phyloP scores from a whole-genome alignment of 2,888 invertebrate genomes.

The Eristalis arbustorum region DNA sequence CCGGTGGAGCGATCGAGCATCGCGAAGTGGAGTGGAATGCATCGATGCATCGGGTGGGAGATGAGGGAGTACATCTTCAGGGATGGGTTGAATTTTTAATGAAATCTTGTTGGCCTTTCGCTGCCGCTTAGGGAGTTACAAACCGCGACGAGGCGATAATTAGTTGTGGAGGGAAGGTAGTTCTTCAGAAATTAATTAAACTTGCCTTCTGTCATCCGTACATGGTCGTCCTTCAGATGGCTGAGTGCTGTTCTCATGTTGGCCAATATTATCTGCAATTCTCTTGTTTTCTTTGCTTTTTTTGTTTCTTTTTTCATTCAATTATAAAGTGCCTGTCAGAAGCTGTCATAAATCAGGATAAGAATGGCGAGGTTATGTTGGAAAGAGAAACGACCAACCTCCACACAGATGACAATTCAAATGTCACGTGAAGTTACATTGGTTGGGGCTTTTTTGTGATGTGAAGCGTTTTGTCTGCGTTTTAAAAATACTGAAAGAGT shows the following conservation, averaged over 20 bases:
- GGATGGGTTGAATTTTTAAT: constrained; percentile 12
- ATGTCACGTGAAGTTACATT: neutral
- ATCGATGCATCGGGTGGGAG: neutral
- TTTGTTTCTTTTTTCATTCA: neutral
- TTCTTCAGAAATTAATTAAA: neutral
- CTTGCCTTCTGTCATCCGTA: neutral
- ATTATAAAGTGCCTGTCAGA: neutral
- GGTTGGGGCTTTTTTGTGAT: neutral
- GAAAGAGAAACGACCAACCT: neutral
- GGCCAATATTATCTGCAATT: neutral
- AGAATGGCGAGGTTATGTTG: neutral
- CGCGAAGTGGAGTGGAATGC: neutral
- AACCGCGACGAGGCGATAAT: neutral
- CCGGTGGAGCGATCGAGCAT: constrained; percentile 14
- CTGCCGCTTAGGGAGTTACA: neutral
- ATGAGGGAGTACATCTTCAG: neutral
- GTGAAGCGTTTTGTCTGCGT: too few species aligned
- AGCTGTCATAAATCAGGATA: neutral
- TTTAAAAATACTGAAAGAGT: too few species aligned
- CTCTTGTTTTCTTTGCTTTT: neutral
- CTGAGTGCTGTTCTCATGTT: neutral
- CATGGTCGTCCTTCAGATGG: neutral
- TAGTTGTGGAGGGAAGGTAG: neutral
- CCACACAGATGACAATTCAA: neutral
- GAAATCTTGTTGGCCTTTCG: neutral